A percentile compares a stretch with the other conserved stretches of the same genome.
Evolutionary conservation across 1,140 invertebrate genomes (phyloP).

Genomic region (Amphibalanus amphitrite): DNA sequence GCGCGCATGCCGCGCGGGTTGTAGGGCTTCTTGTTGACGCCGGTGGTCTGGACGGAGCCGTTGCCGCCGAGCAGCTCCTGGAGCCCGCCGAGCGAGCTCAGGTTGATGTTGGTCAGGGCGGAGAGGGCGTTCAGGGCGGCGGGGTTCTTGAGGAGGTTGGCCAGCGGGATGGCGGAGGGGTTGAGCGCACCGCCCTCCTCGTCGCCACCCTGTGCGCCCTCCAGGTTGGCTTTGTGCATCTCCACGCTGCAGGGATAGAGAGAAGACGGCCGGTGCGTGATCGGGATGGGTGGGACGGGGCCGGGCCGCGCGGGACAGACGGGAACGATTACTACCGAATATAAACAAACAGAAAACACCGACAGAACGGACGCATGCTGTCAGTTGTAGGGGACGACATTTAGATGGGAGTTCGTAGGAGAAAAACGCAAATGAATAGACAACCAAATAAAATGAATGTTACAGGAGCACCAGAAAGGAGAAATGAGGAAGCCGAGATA

Average conservation of each 20-base stretch:
- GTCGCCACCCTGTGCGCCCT: conserved; percentile 40
- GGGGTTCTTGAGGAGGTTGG: conserved; percentile 75
- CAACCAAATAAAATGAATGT: no score
- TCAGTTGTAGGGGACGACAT: no score
- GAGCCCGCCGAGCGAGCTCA: neutral
- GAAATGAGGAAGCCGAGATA: no score
- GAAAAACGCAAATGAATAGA: no score
- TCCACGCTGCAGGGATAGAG: conserved; percentile 63
- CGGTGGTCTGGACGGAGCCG: neutral
- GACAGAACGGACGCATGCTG: no score
- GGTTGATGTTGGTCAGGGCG: conserved; percentile 39
- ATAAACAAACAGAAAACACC: no score
- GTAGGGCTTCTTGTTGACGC: neutral
- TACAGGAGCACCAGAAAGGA: no score
- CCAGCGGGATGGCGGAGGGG: conserved; percentile 68
- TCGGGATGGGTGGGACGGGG: neutral
- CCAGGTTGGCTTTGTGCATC: conserved; percentile 96
- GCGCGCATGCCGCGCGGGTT: neutral
- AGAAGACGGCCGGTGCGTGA: neutral
- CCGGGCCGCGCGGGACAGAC: neutral
- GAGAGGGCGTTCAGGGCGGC: conserved; percentile 66
- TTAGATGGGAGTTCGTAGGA: no score
- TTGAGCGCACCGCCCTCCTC: conserved; percentile 25
- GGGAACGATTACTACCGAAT: no score
- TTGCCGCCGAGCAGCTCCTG: neutral